Conservation (phyloP, 2,888 invertebrate genomes). For the Agapetus fuscipes region DNA sequence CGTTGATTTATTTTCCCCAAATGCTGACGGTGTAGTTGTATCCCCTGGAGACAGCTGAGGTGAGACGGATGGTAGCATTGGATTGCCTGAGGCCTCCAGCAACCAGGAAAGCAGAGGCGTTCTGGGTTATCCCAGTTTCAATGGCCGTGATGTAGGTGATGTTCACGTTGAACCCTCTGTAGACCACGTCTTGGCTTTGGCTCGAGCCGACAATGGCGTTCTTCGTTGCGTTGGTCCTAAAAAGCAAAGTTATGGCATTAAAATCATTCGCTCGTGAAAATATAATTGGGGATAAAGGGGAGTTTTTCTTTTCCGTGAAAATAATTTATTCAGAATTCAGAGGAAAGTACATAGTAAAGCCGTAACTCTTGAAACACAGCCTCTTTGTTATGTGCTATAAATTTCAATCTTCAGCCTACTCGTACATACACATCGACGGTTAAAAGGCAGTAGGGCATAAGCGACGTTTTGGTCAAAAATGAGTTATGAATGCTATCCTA, state of each 20-base stretch:
- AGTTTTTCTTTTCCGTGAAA: no score
- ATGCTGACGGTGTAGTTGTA: constrained; percentile 16
- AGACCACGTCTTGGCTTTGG: constrained; percentile 12
- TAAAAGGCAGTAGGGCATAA: no score
- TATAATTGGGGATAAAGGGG: no score
- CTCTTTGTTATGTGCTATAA: no score
- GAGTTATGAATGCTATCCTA: no score
- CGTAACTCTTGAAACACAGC: no score
- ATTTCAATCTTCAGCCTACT: no score
- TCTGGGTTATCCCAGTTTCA: constrained; percentile 13
- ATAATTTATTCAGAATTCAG: no score
- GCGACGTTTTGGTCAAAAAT: no score
- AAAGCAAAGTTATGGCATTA: no score
- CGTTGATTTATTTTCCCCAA: constrained; percentile 12
- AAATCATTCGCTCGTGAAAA: neutral
- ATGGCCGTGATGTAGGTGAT: constrained; percentile 15
- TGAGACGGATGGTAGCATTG: constrained; percentile 12
- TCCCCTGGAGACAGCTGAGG: constrained; percentile 15
- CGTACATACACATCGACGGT: no score
- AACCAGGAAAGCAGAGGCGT: constrained; percentile 11
- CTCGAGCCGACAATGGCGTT: neutral
- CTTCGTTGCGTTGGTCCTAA: constrained; percentile 5
- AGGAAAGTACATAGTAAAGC: no score
- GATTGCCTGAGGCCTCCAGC: constrained; percentile 7
- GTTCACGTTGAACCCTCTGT: constrained; percentile 13